A percentile compares a stretch with the other conserved stretches of the same genome.
These are phyloP conservation scores for Poecile montanus DNA, from an alignment of 2,797 vertebrate genomes.

Conservation along the genomic window DNA sequence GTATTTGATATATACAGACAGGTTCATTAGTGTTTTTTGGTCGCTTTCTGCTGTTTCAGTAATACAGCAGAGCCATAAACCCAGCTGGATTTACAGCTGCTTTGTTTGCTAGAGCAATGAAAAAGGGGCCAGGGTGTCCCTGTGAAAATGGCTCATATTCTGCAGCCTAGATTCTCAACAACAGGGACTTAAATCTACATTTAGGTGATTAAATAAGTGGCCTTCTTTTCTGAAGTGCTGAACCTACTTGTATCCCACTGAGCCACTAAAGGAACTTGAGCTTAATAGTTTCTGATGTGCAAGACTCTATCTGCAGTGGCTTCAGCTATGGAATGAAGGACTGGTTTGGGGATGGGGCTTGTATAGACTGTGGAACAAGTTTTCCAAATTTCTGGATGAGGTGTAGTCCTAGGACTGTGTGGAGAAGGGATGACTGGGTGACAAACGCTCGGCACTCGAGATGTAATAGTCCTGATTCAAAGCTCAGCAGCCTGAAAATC, in stretches of 20 bases:
- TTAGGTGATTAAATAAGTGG: slow-evolving; percentile 27
- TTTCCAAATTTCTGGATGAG: not conserved
- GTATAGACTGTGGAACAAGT: not conserved
- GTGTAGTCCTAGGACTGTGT: not conserved
- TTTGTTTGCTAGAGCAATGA: slow-evolving; percentile 28
- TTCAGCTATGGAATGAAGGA: not conserved
- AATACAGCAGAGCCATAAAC: slow-evolving; percentile 1
- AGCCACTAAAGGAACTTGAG: not conserved
- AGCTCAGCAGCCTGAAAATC: not conserved
- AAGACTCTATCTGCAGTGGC: not conserved
- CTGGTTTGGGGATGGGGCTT: not conserved
- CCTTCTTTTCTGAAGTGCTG: slow-evolving; percentile 9
- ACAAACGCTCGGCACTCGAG: rapidly evolving
- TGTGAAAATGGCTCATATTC: slow-evolving; percentile 19
- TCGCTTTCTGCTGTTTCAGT: not conserved
- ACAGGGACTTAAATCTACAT: slow-evolving; percentile 12
- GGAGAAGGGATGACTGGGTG: not conserved
- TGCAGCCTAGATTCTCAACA: slow-evolving; percentile 34
- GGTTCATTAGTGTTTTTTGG: not conserved
- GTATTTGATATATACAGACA: not conserved
- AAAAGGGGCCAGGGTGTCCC: not conserved
- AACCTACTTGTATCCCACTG: not conserved
- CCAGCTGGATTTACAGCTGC: slow-evolving; percentile 15
- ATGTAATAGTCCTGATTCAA: not conserved
- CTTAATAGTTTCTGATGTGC: not conserved